A percentile compares a stretch with the other conserved stretches of the same genome.
These are phyloP conservation scores for Mesitornis unicolor DNA, from an alignment of 2,113 vertebrate genomes.

Conservation along the genomic window DNA sequence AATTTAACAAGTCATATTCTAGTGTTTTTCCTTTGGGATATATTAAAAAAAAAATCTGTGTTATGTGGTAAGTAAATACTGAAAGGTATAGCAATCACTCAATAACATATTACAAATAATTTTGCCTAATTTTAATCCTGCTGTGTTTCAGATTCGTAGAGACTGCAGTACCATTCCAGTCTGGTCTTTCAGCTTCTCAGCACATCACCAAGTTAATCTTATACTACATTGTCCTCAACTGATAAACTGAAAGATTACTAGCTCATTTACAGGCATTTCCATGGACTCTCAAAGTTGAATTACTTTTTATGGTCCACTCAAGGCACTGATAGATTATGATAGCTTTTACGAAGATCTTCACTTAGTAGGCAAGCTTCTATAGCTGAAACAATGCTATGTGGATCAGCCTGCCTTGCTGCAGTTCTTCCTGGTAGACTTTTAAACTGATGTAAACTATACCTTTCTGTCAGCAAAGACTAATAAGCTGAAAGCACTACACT, in stretches of 20 bases:
- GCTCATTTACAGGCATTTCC: background rate
- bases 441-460: background rate
- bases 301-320: background rate
- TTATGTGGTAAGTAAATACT: background rate
- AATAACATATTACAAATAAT: background rate
- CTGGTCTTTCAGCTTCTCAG: background rate
- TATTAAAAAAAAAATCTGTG: background rate
- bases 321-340: background rate
- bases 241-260: background rate
- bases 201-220: background rate
- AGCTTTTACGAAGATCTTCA: background rate
- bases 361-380: background rate
- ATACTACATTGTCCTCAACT: background rate
- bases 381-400: background rate
- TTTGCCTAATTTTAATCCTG: background rate
- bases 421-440: background rate
- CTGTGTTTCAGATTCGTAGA: background rate
- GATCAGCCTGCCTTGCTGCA: background rate
- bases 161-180: background rate
- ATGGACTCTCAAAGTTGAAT: background rate
- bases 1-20: slow-evolving; percentile 63
- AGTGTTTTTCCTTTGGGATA: slow-evolving; percentile 16
- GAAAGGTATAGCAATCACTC: background rate
- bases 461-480: background rate
- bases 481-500: background rate